phyloP scores from a whole-genome alignment of 2,113 vertebrate species.

The Furnarius figulus region DNA sequence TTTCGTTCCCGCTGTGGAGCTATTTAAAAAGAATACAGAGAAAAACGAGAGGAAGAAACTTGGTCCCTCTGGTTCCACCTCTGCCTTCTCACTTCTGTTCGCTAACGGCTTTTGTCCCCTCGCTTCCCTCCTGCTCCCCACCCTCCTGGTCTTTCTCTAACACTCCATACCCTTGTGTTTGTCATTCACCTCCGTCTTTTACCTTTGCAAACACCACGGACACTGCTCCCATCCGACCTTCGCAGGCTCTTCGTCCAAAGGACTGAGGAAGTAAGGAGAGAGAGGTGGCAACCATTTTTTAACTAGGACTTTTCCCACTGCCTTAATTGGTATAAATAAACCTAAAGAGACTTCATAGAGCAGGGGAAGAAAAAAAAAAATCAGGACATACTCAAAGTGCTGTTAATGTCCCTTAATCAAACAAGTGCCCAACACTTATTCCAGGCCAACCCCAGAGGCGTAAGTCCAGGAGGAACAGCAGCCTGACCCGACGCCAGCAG shows the following conservation, averaged over 20 bases:
- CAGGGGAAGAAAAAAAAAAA: no score
- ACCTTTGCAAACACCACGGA: background rate
- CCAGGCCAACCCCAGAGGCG: background rate
- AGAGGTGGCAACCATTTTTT: constrained; percentile 26
- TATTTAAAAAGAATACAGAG: background rate
- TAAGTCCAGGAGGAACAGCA: background rate
- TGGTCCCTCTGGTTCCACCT: background rate
- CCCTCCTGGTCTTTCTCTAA: background rate
- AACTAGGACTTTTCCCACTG: background rate
- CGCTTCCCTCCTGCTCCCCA: background rate
- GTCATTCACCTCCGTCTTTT: background rate
- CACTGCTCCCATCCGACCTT: background rate
- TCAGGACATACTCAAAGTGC: background rate
- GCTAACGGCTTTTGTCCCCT: background rate
- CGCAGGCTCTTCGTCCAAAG: background rate
- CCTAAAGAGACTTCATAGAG: background rate
- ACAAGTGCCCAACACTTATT: background rate
- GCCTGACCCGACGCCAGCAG: background rate
- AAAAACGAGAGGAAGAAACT: background rate
- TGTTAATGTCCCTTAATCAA: background rate
- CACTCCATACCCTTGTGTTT: background rate
- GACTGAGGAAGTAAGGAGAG: background rate
- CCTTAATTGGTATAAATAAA: background rate
- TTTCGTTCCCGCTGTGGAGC: background rate
- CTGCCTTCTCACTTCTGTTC: background rate